A percentile compares a stretch with the other conserved stretches of the same genome.
These are phyloP conservation scores for Adelphocoris suturalis DNA, from an alignment of 2,888 invertebrate genomes.

Conservation along the genomic window DNA sequence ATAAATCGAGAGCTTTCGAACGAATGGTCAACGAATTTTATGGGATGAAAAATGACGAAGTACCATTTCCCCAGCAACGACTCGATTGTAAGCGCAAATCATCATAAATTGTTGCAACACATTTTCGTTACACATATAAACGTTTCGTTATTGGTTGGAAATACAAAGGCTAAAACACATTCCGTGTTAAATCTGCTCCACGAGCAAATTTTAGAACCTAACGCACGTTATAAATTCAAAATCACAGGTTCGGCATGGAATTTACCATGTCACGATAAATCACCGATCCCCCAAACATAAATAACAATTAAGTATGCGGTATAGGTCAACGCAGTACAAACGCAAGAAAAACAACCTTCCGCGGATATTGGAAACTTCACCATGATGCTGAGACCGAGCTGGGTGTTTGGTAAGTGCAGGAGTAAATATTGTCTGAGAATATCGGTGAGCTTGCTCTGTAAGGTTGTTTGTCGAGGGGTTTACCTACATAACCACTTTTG, in stretches of 20 bases:
- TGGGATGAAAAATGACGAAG: too few species aligned
- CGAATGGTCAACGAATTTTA: too few species aligned
- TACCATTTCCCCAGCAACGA: too few species aligned
- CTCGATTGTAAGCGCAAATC: too few species aligned
- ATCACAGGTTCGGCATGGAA: background rate
- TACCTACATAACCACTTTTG: background rate
- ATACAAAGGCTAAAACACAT: too few species aligned
- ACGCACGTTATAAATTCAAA: background rate
- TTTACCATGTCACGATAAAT: background rate
- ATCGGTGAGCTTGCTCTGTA: background rate
- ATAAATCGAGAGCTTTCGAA: too few species aligned
- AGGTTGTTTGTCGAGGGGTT: background rate
- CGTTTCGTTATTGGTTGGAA: too few species aligned
- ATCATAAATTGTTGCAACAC: too few species aligned
- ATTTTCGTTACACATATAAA: too few species aligned
- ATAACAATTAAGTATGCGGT: background rate
- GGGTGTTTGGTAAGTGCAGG: constrained; percentile 8
- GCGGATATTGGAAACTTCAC: constrained; percentile 13
- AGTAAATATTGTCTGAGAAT: constrained; percentile 37
- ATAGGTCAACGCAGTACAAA: background rate
- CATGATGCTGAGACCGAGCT: background rate
- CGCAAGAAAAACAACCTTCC: background rate
- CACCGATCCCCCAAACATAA: too few species aligned
- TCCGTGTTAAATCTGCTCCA: too few species aligned
- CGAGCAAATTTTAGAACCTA: background rate